These are phyloP conservation scores for Sebastes minor DNA, from an alignment of 2,797 vertebrate genomes.

Conservation along the genomic window DNA sequence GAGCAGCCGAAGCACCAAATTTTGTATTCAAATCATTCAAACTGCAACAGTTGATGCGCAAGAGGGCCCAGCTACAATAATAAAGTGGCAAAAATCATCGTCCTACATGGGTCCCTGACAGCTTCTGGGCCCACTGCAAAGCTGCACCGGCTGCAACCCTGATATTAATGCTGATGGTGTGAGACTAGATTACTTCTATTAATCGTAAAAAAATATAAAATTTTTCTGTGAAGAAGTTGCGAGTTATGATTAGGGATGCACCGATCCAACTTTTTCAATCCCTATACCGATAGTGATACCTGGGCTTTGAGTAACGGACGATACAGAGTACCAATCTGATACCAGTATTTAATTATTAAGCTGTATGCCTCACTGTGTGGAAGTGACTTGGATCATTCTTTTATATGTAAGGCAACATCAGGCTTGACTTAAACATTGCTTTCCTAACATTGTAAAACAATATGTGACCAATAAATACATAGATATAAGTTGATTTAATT, in stretches of 20 bases:
- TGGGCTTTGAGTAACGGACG: too few relatives aligned
- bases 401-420: too few relatives aligned
- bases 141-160: neutral
- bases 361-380: too few relatives aligned
- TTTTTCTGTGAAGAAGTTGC: neutral
- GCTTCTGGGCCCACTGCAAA: neutral
- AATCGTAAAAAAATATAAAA: neutral
- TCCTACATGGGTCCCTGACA: neutral
- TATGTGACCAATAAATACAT: too few relatives aligned
- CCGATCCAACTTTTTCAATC: too few relatives aligned
- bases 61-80: neutral
- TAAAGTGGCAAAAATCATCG: neutral
- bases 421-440: too few relatives aligned
- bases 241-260: slow-evolving; percentile 12
- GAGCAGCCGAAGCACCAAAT: neutral
- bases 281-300: too few relatives aligned
- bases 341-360: too few relatives aligned
- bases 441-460: too few relatives aligned
- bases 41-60: neutral
- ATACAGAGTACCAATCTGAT: too few relatives aligned
- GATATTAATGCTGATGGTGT: neutral
- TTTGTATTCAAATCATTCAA: neutral
- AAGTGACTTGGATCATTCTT: too few relatives aligned
- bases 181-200: slow-evolving; percentile 1
- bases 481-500: too few relatives aligned